phyloP scores from a whole-genome alignment of 1,140 invertebrate species.

The Drosophila nannoptera region DNA sequence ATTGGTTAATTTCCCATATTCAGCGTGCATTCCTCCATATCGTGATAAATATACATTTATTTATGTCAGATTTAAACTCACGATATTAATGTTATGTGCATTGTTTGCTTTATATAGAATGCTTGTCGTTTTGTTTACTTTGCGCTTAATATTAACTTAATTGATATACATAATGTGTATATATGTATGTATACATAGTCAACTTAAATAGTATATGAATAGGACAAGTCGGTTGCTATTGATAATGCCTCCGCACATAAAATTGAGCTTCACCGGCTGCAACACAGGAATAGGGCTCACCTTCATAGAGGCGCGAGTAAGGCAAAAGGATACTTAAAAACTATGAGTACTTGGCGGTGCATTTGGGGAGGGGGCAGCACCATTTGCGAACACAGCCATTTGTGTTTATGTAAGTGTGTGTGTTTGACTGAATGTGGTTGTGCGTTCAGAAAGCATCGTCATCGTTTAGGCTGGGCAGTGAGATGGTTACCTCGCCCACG shows the following conservation, averaged over 20 bases:
- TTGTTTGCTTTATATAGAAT: conserved; percentile 8
- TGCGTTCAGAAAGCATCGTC: conserved; percentile 7
- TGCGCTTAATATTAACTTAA: conserved; percentile 5
- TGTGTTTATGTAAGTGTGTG: not conserved
- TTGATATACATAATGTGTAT: conserved; percentile 1
- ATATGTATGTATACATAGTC: not conserved
- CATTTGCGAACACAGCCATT: conserved; percentile 24
- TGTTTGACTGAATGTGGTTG: too few relatives aligned
- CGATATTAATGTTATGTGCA: not conserved
- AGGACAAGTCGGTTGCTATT: too few relatives aligned
- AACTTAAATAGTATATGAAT: too few relatives aligned
- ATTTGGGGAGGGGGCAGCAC: conserved; percentile 5
- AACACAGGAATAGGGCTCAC: too few relatives aligned
- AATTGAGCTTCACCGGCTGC: too few relatives aligned
- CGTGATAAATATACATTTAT: too few relatives aligned
- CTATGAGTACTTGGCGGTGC: conserved; percentile 35
- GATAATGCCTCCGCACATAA: not conserved
- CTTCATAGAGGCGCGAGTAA: not conserved
- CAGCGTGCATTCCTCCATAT: too few relatives aligned
- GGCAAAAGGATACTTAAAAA: conserved; percentile 13
- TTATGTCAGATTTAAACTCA: too few relatives aligned
- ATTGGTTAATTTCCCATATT: too few relatives aligned
- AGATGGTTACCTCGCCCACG: conserved; percentile 70
- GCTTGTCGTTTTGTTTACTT: not conserved
- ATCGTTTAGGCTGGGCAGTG: conserved; percentile 51